Evolutionary conservation across 2,888 invertebrate genomes (phyloP), one percentile per base, ranked within the genome.

Genomic region (Hartigia nigra): DNA sequence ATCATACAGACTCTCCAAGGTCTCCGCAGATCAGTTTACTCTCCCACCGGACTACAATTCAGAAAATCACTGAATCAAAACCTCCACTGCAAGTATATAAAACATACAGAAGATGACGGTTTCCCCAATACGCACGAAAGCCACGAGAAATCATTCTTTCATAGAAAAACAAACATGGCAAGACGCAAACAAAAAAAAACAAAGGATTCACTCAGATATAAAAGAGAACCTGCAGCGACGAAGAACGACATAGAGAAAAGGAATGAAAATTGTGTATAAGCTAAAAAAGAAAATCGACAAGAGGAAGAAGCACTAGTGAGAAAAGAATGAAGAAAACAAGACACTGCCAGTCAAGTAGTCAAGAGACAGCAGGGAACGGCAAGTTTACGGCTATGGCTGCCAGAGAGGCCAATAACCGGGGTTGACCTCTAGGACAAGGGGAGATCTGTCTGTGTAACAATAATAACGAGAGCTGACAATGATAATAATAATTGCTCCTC

Each of bases 391-490:
- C 77, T 79, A 76, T 79, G 74, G 77, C 75, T 77, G 74, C 76
- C 35, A 74, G 76, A 77, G 36, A 76, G 74, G 86, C 88, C 89
- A 89, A 89, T 88, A 89, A 89, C 89, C 90, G 88, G 85, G 75
- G 87, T 85, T 89, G 89, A 89, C 89, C 89, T 88, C 87, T 81
- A 82, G 83, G 83, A 84, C 85, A 37, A 80, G 81, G 79, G 77
- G 69, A 35, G 69, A 31, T 75, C 84, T 74, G 55, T 77, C 23
- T 70, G 76, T 39, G 55, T 55, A 55, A 31, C 69, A 32, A 76
- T 32, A 39, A 69, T 34, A 31, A 74, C 12, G 4, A 74, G 74
- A 74, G 55, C 55, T 23, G 23, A 55, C 55, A 55, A 55, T 23
- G 55, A 55, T 55, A 55, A 78, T 78, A 80, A 84, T 84, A 84